These are phyloP conservation scores for Pogonognathellus flavescens DNA, from an alignment of 1,140 invertebrate species.

Conservation along the genomic window DNA sequence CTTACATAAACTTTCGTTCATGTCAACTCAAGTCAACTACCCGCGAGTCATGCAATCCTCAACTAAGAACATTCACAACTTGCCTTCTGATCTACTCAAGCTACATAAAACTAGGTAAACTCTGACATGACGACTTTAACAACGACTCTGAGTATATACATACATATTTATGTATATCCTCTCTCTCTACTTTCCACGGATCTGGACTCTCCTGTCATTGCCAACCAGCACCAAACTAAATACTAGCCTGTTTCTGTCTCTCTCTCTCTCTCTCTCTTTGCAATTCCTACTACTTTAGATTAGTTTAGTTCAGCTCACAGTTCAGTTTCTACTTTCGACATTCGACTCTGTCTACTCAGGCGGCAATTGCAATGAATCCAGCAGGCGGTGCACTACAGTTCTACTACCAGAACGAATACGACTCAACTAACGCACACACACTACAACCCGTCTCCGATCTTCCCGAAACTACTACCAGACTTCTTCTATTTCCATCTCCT, in stretches of 20 bases:
- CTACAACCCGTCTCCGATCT: too few relatives aligned
- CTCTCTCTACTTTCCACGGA: too few relatives aligned
- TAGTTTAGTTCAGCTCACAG: conserved; percentile 39
- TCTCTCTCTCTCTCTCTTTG: conserved; percentile 35
- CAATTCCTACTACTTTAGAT: conserved; percentile 4
- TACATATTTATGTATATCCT: too few relatives aligned
- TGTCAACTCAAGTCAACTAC: conserved; percentile 34
- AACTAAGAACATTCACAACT: conserved; percentile 42
- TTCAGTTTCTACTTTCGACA: conserved; percentile 23
- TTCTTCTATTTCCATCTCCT: too few relatives aligned
- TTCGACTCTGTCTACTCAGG: background rate
- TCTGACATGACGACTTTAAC: background rate
- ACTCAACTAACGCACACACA: too few relatives aligned
- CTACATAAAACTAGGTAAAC: conserved; percentile 50
- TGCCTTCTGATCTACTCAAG: conserved; percentile 34
- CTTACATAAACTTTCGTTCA: conserved; percentile 42
- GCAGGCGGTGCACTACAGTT: conserved; percentile 10
- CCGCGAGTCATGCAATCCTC: background rate
- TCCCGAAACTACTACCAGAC: too few relatives aligned
- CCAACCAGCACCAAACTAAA: conserved; percentile 7
- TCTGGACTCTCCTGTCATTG: background rate
- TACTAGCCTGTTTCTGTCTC: background rate
- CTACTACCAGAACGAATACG: too few relatives aligned
- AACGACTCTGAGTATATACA: too few relatives aligned
- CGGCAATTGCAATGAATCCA: conserved; percentile 40